Evolutionary conservation across 2,888 invertebrate species (phyloP), one percentile per base, ranked within the genome.

Genomic region (Xestia ashworthii): DNA sequence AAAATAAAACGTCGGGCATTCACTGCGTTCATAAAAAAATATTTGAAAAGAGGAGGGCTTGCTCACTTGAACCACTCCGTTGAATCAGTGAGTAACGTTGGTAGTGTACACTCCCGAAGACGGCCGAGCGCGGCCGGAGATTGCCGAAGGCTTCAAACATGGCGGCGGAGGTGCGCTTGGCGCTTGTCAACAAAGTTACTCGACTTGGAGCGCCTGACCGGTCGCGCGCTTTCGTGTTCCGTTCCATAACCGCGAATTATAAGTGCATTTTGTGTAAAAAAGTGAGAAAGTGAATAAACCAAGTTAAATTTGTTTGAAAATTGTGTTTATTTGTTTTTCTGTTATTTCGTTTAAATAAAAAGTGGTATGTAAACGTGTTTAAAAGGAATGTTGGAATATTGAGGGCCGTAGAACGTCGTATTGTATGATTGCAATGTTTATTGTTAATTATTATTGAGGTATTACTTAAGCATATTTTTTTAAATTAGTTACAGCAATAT

Each of bases 111-210:
- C 70, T 62, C 48, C 82, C 93, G 93, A 92, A 90, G 90, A 88
- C 50, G 71, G 65, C 89, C 93, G 93, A 96, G 85, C 83, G 72
- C 25, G 25, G 74, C 76, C 96, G 96, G 93, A 92, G 89, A 89
- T 81, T 78, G 84, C 92, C 96, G 96, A 96, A 93, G 93, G 89
- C 82, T 90, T 91, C 88, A 90, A 95, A 95, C 82, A 96, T 96
- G 96, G 96, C 95, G 92, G 91, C 91, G 89, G 88, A 90, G 90
- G 91, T 91, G 93, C 92, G 93, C 90, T 92, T 88, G 86, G 93
- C 92, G 95, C 95, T 95, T 96, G 96, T 96, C 96, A 96, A 96
- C 96, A 96, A 96, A 95, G 93, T 95, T 93, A 94, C 91, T 93
- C 91, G 90, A 90, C 86, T 91, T 90, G 92, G 93, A 87, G 89